Percentiles rank a stretch among this genome's conserved stretches.
Conservation (phyloP, 2,797 vertebrate genomes). For the Aldrovandia affinis region DNA sequence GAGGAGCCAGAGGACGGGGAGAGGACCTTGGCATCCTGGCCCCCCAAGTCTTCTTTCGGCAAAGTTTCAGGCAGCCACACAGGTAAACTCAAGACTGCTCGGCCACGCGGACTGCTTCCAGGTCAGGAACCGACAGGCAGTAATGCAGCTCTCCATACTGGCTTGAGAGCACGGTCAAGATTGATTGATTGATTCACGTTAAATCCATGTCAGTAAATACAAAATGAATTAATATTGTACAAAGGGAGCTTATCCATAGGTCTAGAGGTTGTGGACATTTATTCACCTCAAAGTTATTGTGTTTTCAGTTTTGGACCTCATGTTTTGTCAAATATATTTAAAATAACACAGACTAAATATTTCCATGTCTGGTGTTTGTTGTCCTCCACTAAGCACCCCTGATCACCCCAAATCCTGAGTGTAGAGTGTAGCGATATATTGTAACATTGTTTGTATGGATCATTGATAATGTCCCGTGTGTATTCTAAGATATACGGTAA, state of each 20-base stretch:
- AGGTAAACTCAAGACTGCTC: constrained; percentile 53
- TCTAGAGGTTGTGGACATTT: background rate
- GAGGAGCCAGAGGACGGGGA: constrained; percentile 56
- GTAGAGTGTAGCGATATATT: background rate
- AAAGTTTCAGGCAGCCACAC: constrained; percentile 49
- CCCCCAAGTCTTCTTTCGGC: constrained; percentile 65
- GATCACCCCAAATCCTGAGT: background rate
- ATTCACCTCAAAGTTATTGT: background rate
- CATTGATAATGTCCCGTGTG: background rate
- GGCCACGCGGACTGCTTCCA: background rate
- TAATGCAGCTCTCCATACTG: background rate
- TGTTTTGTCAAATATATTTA: background rate
- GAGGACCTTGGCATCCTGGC: constrained; percentile 70
- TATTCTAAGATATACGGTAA: background rate
- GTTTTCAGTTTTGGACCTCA: background rate
- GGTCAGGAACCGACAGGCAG: background rate
- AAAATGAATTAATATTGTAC: background rate
- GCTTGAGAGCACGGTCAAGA: background rate
- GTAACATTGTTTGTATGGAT: background rate
- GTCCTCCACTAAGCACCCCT: background rate
- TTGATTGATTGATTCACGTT: background rate
- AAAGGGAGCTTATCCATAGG: background rate
- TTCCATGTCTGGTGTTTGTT: background rate
- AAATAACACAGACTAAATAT: no score
- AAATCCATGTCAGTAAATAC: background rate